Conservation (phyloP, 2,797 vertebrate genomes). For the Austrolebias charrua region DNA sequence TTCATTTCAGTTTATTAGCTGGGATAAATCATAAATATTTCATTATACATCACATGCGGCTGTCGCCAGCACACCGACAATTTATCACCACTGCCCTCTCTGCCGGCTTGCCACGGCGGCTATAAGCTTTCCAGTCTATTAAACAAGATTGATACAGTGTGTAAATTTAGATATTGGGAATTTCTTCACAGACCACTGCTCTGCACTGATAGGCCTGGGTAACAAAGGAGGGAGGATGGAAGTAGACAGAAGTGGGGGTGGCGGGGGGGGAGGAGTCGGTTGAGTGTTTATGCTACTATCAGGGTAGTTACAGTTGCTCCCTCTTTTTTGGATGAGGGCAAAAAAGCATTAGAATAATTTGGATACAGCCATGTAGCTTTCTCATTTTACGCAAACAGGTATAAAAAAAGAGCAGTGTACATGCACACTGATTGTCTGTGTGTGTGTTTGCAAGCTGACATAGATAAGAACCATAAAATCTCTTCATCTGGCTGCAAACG, state of each 20-base stretch:
- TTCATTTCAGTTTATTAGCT: conserved; percentile 94
- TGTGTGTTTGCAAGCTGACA: conserved; percentile 2
- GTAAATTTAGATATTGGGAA: conserved; percentile 89
- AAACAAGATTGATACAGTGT: conserved; percentile 93
- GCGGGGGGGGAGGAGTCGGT: conserved; percentile 41
- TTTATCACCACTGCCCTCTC: conserved; percentile 88
- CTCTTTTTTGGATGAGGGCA: conserved; percentile 24
- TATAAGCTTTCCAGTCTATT: conserved; percentile 91
- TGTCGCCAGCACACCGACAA: conserved; percentile 83
- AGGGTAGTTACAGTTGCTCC: conserved; percentile 60
- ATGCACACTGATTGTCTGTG: conserved; percentile 46
- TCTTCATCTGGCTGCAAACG: conserved; percentile 19
- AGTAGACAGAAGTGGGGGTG: conserved; percentile 17
- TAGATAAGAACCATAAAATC: conserved; percentile 26
- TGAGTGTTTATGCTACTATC: conserved; percentile 74
- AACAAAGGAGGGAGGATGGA: conserved; percentile 39
- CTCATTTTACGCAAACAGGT: conserved; percentile 57
- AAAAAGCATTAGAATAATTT: conserved; percentile 51
- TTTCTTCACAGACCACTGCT: conserved; percentile 87
- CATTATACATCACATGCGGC: conserved; percentile 87
- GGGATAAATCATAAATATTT: conserved; percentile 98
- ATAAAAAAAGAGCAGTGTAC: conserved; percentile 48
- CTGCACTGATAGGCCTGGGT: conserved; percentile 79
- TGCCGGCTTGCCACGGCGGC: conserved; percentile 77
- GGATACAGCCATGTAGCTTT: conserved; percentile 44